phyloP scores from a whole-genome alignment of 2,113 vertebrate species.

The Willisornis vidua region DNA sequence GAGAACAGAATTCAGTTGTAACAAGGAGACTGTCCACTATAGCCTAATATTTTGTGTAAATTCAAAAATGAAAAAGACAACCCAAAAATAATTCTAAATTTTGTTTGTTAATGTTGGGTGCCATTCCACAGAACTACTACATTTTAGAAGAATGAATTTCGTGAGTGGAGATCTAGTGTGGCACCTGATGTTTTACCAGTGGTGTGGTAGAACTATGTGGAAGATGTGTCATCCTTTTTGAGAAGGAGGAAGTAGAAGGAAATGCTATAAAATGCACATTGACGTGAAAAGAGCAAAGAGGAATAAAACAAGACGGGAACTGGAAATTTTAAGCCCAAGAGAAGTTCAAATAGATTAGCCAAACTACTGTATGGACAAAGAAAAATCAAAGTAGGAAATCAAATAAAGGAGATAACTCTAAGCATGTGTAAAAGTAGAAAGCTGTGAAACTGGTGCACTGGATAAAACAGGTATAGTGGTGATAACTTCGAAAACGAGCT shows the following conservation, averaged over 20 bases:
- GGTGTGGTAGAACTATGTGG: background rate
- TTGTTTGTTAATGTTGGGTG: background rate
- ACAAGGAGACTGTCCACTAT: background rate
- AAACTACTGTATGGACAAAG: background rate
- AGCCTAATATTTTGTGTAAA: background rate
- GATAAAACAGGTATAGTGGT: background rate
- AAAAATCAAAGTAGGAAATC: background rate
- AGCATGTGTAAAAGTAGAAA: background rate
- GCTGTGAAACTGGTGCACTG: background rate
- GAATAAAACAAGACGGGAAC: background rate
- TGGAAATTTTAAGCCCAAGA: background rate
- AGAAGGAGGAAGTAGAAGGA: background rate
- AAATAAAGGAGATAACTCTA: background rate
- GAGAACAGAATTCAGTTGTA: background rate
- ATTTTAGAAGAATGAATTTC: background rate
- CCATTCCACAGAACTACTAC: background rate
- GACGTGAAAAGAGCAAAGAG: background rate
- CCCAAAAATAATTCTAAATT: background rate
- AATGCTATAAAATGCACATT: background rate
- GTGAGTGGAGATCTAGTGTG: background rate
- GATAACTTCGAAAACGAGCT: background rate
- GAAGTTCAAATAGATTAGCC: background rate
- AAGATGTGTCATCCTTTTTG: background rate
- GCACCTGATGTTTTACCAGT: background rate
- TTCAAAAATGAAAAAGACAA: background rate